phyloP scores from a whole-genome alignment of 2,888 invertebrate genomes.

The Amaurobius ferox region DNA sequence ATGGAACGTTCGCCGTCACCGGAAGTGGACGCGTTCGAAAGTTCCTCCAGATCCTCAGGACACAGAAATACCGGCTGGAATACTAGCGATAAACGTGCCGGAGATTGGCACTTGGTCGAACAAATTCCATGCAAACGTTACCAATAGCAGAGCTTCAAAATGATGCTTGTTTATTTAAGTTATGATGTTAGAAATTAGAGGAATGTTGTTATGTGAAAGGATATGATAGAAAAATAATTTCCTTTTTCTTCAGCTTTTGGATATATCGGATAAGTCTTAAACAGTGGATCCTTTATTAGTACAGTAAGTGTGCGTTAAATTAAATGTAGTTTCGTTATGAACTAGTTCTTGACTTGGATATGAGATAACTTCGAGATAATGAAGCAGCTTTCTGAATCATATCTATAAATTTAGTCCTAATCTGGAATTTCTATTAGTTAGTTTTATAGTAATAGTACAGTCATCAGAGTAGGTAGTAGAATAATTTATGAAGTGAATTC shows the following conservation, averaged over 20 bases:
- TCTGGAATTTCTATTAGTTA: neutral
- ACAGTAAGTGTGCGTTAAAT: too few relatives aligned
- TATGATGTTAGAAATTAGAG: too few relatives aligned
- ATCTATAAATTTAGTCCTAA: neutral
- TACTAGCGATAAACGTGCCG: neutral
- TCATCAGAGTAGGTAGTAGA: neutral
- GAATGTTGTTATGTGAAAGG: too few relatives aligned
- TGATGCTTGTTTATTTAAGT: too few relatives aligned
- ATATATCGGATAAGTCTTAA: too few relatives aligned
- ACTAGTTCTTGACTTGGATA: too few relatives aligned
- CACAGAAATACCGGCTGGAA: slow-evolving; percentile 1
- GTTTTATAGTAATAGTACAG: neutral
- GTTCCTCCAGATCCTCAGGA: neutral
- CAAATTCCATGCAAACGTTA: neutral
- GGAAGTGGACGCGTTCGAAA: neutral
- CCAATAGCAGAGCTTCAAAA: neutral
- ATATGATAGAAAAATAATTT: too few relatives aligned
- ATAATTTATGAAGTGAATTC: neutral
- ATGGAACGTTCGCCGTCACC: neutral
- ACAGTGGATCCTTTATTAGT: too few relatives aligned
- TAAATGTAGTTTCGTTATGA: too few relatives aligned
- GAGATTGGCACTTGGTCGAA: neutral
- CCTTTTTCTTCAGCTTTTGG: too few relatives aligned
- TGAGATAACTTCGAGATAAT: too few relatives aligned
- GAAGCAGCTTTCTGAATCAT: slow-evolving; percentile 10